phyloP scores from a whole-genome alignment of 2,888 invertebrate species.

The Eupithecia abbreviata region DNA sequence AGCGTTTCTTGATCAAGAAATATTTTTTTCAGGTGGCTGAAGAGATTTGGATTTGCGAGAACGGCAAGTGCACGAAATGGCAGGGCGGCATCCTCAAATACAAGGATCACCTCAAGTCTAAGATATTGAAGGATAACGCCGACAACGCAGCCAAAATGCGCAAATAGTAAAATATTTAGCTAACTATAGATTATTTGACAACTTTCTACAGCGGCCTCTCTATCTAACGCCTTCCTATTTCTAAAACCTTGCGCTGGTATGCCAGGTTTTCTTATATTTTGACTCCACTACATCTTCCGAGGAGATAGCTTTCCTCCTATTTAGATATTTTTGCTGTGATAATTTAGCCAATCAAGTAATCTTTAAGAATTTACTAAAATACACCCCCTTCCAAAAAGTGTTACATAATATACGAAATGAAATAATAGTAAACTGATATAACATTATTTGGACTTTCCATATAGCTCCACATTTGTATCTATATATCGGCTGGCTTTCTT shows the following conservation, averaged over 20 bases:
- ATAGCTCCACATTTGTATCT: background rate
- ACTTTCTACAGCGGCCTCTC: slow-evolving; percentile 41
- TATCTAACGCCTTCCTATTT: slow-evolving; percentile 42
- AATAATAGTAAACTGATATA: background rate
- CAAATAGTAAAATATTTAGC: slow-evolving; percentile 63
- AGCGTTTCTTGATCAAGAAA: background rate
- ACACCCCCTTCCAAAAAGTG: background rate
- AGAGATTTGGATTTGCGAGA: slow-evolving; percentile 99
- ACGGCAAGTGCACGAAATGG: slow-evolving; percentile 98
- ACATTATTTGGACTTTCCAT: background rate
- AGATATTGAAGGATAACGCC: slow-evolving; percentile 90
- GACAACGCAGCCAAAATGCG: slow-evolving; percentile 77
- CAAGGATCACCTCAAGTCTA: slow-evolving; percentile 96
- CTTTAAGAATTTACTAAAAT: background rate
- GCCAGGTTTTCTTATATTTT: background rate
- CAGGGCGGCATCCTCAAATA: slow-evolving; percentile 97
- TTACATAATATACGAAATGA: background rate
- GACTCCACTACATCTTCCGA: background rate
- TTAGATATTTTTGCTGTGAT: slow-evolving; percentile 1
- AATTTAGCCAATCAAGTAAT: background rate
- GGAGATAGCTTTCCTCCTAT: background rate
- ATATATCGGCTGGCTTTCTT: background rate
- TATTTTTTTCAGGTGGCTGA: slow-evolving; percentile 92
- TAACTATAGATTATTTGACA: slow-evolving; percentile 46
- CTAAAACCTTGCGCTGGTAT: background rate